Evolutionary conservation across 92 coral and sea anemone species (phyloP).

Genomic region (Porites divaricata): DNA sequence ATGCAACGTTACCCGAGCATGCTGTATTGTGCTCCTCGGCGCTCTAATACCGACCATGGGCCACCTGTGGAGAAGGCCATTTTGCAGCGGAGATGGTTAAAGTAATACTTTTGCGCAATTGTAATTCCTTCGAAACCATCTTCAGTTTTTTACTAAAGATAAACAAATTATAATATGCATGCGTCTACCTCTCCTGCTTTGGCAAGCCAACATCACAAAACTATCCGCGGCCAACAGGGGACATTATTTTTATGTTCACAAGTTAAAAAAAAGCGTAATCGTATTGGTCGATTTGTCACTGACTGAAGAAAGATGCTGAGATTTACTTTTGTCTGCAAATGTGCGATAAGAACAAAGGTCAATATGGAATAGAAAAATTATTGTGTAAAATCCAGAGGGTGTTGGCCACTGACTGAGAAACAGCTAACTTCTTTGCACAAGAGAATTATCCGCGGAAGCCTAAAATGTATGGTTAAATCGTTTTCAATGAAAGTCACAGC

Average conservation of each 20-base stretch:
- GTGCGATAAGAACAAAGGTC: background rate
- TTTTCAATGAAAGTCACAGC: too few relatives aligned
- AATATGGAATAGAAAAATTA: background rate
- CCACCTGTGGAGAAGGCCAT: too few relatives aligned
- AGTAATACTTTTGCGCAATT: background rate
- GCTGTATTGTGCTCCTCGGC: too few relatives aligned
- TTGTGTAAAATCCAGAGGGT: too few relatives aligned
- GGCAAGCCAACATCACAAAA: background rate
- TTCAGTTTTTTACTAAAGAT: background rate
- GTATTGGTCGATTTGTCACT: background rate
- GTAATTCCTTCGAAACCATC: background rate
- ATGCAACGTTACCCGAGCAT: too few relatives aligned
- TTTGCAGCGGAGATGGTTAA: background rate
- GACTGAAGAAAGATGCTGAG: background rate
- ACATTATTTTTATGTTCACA: background rate
- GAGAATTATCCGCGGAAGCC: too few relatives aligned
- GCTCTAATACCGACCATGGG: too few relatives aligned
- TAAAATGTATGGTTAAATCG: too few relatives aligned
- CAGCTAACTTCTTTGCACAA: too few relatives aligned
- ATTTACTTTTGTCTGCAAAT: background rate
- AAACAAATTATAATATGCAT: too few relatives aligned
- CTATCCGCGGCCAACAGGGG: background rate
- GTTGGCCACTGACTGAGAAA: too few relatives aligned
- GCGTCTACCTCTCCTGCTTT: background rate
- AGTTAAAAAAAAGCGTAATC: background rate